phyloP scores from a whole-genome alignment of 2,113 vertebrate species.

The Mugil cephalus region DNA sequence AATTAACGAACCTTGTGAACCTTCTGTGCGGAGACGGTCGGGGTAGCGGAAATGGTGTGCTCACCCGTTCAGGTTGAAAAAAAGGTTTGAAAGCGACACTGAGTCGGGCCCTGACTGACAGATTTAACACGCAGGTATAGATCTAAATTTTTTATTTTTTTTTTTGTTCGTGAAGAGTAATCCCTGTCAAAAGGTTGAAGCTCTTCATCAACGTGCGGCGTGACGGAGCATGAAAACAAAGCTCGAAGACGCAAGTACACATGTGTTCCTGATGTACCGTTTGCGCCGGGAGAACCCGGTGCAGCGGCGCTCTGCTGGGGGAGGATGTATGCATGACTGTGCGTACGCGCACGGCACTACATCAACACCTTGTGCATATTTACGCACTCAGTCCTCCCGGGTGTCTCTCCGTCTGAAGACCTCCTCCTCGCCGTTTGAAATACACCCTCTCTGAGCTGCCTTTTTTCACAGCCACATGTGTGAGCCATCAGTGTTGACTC shows the following conservation, averaged over 20 bases:
- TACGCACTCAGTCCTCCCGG: conserved; percentile 66
- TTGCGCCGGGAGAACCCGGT: conserved; percentile 26
- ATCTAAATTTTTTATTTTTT: too few relatives aligned
- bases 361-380: conserved; percentile 69
- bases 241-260: conserved; percentile 25
- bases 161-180: neutral
- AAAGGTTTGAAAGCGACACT: too few relatives aligned
- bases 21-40: too few relatives aligned
- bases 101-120: too few relatives aligned
- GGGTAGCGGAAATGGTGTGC: too few relatives aligned
- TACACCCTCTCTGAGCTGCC: conserved; percentile 46
- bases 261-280: conserved; percentile 30
- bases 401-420: conserved; percentile 54
- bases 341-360: conserved; percentile 34
- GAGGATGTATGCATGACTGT: conserved; percentile 43
- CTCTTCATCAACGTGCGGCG: neutral
- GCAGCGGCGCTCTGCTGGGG: conserved; percentile 12
- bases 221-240: conserved; percentile 30
- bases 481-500: conserved; percentile 65
- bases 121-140: too few relatives aligned
- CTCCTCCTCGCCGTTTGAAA: conserved; percentile 70
- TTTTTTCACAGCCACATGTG: conserved; percentile 69
- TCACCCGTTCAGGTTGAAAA: too few relatives aligned
- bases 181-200: conserved; percentile 26
- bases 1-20: too few relatives aligned